Evolutionary conservation across 2,113 vertebrate genomes (phyloP), one percentile per base, ranked within the genome.

Genomic region (Heliornis fulica): DNA sequence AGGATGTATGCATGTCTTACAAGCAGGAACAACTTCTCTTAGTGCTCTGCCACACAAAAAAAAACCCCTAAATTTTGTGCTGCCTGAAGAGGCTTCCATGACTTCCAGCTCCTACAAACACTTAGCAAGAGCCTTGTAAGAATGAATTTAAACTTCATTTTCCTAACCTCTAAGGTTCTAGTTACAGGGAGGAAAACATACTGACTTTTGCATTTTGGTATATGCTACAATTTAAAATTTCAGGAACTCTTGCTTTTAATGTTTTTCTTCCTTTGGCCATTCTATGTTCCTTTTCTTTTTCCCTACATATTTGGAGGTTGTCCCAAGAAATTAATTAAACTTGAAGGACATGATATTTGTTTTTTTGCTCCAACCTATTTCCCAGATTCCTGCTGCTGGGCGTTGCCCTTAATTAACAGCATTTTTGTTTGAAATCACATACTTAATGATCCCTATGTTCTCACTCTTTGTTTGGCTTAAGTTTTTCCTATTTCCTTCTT

Each of bases 371-470:
- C 91, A 96, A 90, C 50, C 61, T 94, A 90, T 94, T 97, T 95
- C 90, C 92, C 92, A 96, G 91, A 96, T 96, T 97, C 90, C 80
- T 90, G 68, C 84, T 95, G 77, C 91, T 90, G 96, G 93, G 70
- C 34, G 79, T 96, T 96, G 76, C 90, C 96, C 95, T 95, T 96
- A 97, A 98, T 97, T 97, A 97, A 96, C 89, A 94, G 89, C 86
- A 97, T 93, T 97, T 97, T 96, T 79, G 72, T 96, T 97, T 95
- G 90, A 98, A 98, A 92, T 96, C 45, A 61, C 78, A 43, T 86
- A 92, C 81, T 94, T 95, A 97, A 97, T 95, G 91, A 96, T 96
- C 71, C 79, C 76, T 79, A 5, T 89, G 66, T 65, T 96, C 91
- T 87, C 93, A 78, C 70, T 86, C 45, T 51, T 75, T 79, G 74